phyloP scores from a whole-genome alignment of 2,797 vertebrate genomes.

The Anableps anableps region DNA sequence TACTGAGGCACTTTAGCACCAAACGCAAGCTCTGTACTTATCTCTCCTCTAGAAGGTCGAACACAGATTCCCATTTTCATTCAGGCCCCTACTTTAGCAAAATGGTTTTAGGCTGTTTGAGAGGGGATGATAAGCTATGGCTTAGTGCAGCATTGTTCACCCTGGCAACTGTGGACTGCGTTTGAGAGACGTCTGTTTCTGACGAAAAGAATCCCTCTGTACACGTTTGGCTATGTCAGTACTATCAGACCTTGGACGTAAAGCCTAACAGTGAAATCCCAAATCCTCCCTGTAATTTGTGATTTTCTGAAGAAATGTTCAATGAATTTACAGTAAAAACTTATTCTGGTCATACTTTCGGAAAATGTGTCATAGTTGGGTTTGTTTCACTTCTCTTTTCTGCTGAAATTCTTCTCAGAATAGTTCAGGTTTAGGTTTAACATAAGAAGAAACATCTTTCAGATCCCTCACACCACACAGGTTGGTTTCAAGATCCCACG shows the following conservation, averaged over 20 bases:
- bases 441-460: slow-evolving; percentile 37
- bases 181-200: slow-evolving; percentile 59
- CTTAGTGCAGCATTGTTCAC: slow-evolving; percentile 43
- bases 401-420: not conserved
- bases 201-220: slow-evolving; percentile 40
- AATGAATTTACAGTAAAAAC: slow-evolving; percentile 8
- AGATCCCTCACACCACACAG: slow-evolving; percentile 42
- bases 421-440: slow-evolving; percentile 8
- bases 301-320: slow-evolving; percentile 1
- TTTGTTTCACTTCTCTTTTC: slow-evolving; percentile 24
- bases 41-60: slow-evolving; percentile 34
- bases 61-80: slow-evolving; percentile 37
- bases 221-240: slow-evolving; percentile 44
- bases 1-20: not conserved
- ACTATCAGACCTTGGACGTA: slow-evolving; percentile 38
- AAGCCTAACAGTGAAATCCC: slow-evolving; percentile 21
- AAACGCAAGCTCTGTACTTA: not conserved
- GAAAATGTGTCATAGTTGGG: slow-evolving; percentile 5
- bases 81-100: slow-evolving; percentile 45
- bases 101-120: slow-evolving; percentile 49
- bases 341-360: slow-evolving; percentile 7
- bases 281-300: slow-evolving; percentile 14
- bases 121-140: slow-evolving; percentile 49
- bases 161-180: slow-evolving; percentile 54
- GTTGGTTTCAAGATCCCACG: slow-evolving; percentile 53